These are phyloP conservation scores for Bothrops jararaca DNA, from an alignment of 2,113 vertebrate genomes.

Conservation along the genomic window DNA sequence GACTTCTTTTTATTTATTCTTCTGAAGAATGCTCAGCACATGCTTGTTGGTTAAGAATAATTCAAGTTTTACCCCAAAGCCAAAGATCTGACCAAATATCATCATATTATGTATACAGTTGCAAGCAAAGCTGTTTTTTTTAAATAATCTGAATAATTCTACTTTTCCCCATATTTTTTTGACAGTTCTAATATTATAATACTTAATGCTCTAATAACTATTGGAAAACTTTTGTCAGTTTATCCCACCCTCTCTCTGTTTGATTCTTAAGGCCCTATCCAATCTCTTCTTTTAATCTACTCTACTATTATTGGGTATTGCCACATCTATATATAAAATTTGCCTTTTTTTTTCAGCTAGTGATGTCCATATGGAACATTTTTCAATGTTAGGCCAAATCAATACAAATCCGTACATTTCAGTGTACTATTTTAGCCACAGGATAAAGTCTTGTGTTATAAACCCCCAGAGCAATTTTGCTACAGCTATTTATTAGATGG, in stretches of 20 bases:
- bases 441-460: too few species aligned
- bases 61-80: background rate
- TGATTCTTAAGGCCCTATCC: background rate
- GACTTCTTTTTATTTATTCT: background rate
- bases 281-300: background rate
- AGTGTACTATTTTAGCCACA: too few species aligned
- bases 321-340: background rate
- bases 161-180: background rate
- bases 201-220: background rate
- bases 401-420: background rate
- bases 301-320: background rate
- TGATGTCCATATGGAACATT: background rate
- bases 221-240: background rate
- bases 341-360: background rate
- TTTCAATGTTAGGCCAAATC: background rate
- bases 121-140: background rate
- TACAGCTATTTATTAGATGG: too few species aligned
- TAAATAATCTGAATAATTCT: background rate
- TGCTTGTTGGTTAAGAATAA: background rate
- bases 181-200: background rate
- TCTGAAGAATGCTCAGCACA: background rate
- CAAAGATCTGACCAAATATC: background rate
- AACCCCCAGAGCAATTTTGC: too few species aligned
- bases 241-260: background rate
- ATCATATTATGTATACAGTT: background rate